Evolutionary conservation across 2,113 vertebrate genomes (phyloP).

Genomic region (Malaclemys terrapin): DNA sequence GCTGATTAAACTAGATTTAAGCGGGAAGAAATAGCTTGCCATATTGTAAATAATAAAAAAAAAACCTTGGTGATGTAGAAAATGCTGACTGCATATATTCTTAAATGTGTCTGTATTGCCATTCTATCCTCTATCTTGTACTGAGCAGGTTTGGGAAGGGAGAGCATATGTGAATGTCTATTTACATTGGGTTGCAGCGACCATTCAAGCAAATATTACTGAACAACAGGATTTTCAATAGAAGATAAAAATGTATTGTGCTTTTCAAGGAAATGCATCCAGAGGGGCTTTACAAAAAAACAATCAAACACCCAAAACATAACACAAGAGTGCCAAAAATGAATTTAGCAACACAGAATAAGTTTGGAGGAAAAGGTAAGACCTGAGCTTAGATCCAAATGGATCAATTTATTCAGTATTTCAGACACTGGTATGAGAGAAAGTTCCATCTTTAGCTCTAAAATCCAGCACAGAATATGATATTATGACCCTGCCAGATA

Average conservation of each 20-base stretch:
- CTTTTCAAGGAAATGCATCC: not conserved
- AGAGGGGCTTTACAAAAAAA: not conserved
- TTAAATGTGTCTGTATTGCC: not conserved
- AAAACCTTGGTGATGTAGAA: constrained; percentile 8
- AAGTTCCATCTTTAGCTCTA: constrained; percentile 24
- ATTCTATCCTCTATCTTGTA: not conserved
- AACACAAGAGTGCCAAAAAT: not conserved
- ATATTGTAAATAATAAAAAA: constrained; percentile 42
- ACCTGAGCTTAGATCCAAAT: not conserved
- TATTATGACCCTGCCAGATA: not conserved
- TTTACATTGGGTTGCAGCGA: not conserved
- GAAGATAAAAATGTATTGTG: not conserved
- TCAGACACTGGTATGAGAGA: not conserved
- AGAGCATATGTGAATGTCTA: not conserved
- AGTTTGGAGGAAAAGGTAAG: not conserved
- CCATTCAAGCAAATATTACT: not conserved
- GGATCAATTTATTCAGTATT: not conserved
- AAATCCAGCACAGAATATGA: not conserved
- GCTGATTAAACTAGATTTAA: constrained; percentile 63
- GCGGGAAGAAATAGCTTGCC: constrained; percentile 39
- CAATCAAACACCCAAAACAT: accelerated
- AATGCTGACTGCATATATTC: constrained; percentile 32
- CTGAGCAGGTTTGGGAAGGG: not conserved
- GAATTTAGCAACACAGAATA: not conserved
- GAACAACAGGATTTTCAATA: accelerated